Evolutionary conservation across 2,888 invertebrate genomes (phyloP).

Genomic region (Nephrotoma appendiculata): DNA sequence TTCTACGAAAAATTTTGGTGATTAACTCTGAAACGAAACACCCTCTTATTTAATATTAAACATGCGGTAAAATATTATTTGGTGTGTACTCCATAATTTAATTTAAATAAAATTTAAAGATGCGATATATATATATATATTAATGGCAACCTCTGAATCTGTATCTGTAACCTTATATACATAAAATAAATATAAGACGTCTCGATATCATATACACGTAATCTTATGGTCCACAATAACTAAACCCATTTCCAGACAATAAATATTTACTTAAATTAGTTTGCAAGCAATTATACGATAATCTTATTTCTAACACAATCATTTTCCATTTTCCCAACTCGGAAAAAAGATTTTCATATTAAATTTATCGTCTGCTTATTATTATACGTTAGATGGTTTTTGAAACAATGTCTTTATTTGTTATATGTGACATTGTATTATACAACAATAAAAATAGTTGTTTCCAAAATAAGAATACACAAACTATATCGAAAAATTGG

Average conservation of each 20-base stretch:
- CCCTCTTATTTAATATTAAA: not conserved
- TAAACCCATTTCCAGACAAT: not conserved
- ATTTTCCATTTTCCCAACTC: not conserved
- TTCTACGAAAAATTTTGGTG: not conserved
- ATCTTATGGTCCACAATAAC: not conserved
- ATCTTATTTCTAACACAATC: not conserved
- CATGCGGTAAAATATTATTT: not conserved
- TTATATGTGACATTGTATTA: not conserved
- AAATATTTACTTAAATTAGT: not conserved
- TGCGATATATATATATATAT: not conserved
- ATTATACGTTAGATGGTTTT: not conserved
- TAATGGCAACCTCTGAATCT: too few species aligned
- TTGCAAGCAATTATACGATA: not conserved
- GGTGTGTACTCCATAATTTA: not conserved
- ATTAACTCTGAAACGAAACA: not conserved
- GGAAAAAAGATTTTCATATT: not conserved
- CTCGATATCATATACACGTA: not conserved
- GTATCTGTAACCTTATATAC: too few species aligned
- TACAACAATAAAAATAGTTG: not conserved
- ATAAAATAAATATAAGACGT: not conserved
- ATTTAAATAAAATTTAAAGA: not conserved
- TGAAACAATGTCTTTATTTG: not conserved
- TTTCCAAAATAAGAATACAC: not conserved
- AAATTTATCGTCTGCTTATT: not conserved
- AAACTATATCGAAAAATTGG: not conserved